phyloP scores from a whole-genome alignment of 2,797 vertebrate genomes.

The Hephaestus fuliginosus region DNA sequence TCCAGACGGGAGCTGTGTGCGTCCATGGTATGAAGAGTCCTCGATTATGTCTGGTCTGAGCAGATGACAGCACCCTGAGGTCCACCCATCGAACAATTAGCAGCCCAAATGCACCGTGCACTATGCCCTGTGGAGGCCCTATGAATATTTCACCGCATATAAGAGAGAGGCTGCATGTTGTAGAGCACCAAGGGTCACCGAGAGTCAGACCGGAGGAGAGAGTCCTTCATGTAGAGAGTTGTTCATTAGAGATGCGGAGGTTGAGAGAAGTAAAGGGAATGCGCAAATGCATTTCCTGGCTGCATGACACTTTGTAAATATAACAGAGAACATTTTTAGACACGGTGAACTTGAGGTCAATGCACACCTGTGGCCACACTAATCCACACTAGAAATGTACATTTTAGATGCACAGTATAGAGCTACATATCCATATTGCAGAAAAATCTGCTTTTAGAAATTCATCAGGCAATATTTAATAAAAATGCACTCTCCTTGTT shows the following conservation, averaged over 20 bases:
- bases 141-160: constrained; percentile 68
- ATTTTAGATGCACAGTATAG: constrained; percentile 3
- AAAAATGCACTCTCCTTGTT: background rate
- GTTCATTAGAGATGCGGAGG: constrained; percentile 31
- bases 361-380: constrained; percentile 13
- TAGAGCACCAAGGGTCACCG: constrained; percentile 42
- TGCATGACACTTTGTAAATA: constrained; percentile 14
- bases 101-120: constrained; percentile 32
- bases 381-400: background rate
- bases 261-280: constrained; percentile 16
- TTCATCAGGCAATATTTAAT: background rate
- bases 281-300: constrained; percentile 13
- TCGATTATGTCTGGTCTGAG: constrained; percentile 6
- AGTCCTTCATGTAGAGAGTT: constrained; percentile 24
- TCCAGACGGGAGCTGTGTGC: constrained; percentile 5
- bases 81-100: constrained; percentile 59
- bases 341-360: constrained; percentile 21
- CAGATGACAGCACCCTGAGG: constrained; percentile 37
- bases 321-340: constrained; percentile 10
- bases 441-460: background rate
- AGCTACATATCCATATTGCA: background rate
- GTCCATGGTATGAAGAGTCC: background rate
- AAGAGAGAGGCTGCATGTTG: constrained; percentile 39
- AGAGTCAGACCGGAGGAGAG: constrained; percentile 38
- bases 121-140: constrained; percentile 18